Evolutionary conservation across 2,888 invertebrate species (phyloP), one percentile per base, ranked within the genome.

Genomic region (Lithosia quadra): DNA sequence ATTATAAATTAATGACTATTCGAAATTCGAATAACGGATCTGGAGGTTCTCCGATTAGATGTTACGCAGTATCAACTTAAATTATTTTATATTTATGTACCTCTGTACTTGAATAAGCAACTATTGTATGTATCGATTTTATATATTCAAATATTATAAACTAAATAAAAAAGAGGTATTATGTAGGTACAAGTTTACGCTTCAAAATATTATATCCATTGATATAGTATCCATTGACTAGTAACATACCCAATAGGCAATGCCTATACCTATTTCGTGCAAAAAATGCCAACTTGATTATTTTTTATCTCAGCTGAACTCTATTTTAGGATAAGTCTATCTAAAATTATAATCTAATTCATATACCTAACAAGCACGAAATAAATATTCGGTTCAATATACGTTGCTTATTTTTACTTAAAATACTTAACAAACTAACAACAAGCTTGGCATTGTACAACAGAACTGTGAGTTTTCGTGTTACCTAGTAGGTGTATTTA

Each of bases 401-500:
- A 34, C 61, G 53, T 68, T 62, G 58, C 43, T 64, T n/a, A 59
- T 70, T 68, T 63, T 49, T 24, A 13, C 1, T 0, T 8, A 9
- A 33, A 33, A 4, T 18, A 28, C 39, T 18, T 28, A 56, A 57
- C 15, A 24, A 4, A 49, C 9, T 61, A 13, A 21, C 9, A n/a
- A n/a, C 13, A 69, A 71, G 67, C 22, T 43, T 39, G 15, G 63
- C 55, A 67, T 67, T 68, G 58, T 7, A 39, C 28, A n/a, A 33
- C 9, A 57, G 59, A 64, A n/a, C n/a, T 68, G 68, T 58, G 39
- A 63, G 56, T 65, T 55, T 65, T 73, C 34, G 57, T 74, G 39
- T 68, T 61, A 60, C 60, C 68, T 71, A 53, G 59, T 67, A 72
- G 69, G 69, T 69, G 63, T 77, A 68, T 65, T 79, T 80, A 76